Base-by-base conservation (phyloP, 53 echinoderm and acorn worm genomes). In the Astropecten irregularis region DNA sequence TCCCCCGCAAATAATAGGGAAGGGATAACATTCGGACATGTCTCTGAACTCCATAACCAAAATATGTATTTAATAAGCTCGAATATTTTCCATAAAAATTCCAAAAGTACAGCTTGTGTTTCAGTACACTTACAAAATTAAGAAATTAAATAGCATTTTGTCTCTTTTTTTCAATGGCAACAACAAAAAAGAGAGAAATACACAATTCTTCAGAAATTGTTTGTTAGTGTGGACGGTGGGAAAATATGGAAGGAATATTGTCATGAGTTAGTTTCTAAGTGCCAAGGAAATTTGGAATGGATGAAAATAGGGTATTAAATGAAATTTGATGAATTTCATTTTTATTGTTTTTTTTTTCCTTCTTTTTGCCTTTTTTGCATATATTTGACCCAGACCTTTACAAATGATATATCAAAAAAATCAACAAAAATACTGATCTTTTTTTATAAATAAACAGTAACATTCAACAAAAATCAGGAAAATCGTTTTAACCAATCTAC, bases 321-420 rank as follows among this genome's bases (percentile, higher is more conserved):
- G n/a, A n/a, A n/a, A n/a, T n/a, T n/a, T n/a, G n/a, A n/a, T n/a
- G n/a, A n/a, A n/a, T n/a, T n/a, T n/a, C n/a, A n/a, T n/a, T n/a
- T n/a, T n/a, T n/a, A n/a, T n/a, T n/a, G n/a, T n/a, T n/a, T n/a
- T n/a, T n/a, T n/a, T n/a, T n/a, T n/a, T n/a, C n/a, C n/a, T n/a
- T n/a, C n/a, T n/a, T n/a, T n/a, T n/a, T n/a, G n/a, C n/a, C n/a
- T n/a, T 69, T 46, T 61, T 48, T 79, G 79, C 79, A 48, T 89
- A 71, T 71, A 82, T 92, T 89, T 92, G 92, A 92, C 92, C 92
- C 92, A 92, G 89, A 89, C 92, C 84, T 92, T 92, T 82, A 89
- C 86, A 89, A 83, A 40, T 4, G 27, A 61, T 61, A 61, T 5
- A 25, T 61, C 10, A 27, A 61, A 61, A 14, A 54, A 46, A 14